These are phyloP conservation scores for Spatulosminthurus flaviceps DNA, from an alignment of 2,888 invertebrate species.

Conservation along the genomic window DNA sequence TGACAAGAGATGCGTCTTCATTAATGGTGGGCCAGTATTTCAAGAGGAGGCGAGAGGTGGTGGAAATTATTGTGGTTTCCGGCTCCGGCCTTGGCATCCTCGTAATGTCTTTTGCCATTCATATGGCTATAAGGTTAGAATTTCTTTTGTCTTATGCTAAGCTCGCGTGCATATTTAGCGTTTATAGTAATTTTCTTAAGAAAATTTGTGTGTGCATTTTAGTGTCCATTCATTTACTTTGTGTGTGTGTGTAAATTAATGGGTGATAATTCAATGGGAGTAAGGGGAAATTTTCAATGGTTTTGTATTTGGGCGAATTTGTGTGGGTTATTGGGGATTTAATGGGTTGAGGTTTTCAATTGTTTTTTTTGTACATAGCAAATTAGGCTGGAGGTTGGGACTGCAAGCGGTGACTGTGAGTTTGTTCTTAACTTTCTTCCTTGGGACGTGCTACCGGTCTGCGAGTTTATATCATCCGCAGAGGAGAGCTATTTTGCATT, in stretches of 20 bases:
- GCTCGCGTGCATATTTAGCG: no score
- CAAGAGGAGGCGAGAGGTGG: conserved; percentile 82
- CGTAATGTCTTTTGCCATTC: conserved; percentile 51
- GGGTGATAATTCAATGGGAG: no score
- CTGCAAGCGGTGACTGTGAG: conserved; percentile 86
- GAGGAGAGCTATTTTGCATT: conserved; percentile 83
- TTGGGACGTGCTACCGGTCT: conserved; percentile 87
- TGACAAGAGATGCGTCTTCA: conserved; percentile 85
- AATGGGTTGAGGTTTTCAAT: no score
- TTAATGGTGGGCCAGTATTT: conserved; percentile 92
- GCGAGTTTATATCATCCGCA: conserved; percentile 89
- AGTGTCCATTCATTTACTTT: no score
- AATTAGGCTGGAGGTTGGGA: conserved; percentile 82
- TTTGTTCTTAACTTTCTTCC: conserved; percentile 83
- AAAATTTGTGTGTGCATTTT: no score
- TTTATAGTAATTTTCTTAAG: no score
- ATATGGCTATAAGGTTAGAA: conserved; percentile 55
- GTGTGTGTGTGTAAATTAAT: no score
- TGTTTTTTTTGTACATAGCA: no score
- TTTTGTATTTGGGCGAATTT: no score
- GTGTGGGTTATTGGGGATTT: no score
- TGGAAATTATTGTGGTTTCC: conserved; percentile 87
- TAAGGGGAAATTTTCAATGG: no score
- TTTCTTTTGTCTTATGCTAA: neutral
- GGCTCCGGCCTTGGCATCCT: conserved; percentile 81